A percentile compares a stretch with the other conserved stretches of the same genome.
These are phyloP conservation scores for Sebastes minor DNA, from an alignment of 2,797 vertebrate species.

Conservation along the genomic window DNA sequence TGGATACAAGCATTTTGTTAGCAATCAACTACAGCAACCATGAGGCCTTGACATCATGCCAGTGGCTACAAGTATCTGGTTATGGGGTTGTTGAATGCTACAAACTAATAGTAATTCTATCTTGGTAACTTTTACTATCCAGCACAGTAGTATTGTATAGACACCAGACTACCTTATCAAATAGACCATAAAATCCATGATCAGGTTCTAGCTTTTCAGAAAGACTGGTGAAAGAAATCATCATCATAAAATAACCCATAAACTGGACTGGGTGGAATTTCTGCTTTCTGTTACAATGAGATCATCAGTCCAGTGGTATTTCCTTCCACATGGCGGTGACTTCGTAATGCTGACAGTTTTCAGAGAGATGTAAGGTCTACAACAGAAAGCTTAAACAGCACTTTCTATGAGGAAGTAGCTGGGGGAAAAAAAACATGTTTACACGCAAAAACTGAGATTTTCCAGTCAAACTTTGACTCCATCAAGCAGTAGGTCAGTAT, in stretches of 20 bases:
- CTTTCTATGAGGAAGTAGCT: conserved; percentile 20
- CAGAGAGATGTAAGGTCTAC: background rate
- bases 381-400: conserved; percentile 9
- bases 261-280: background rate
- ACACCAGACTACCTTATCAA: background rate
- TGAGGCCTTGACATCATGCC: background rate
- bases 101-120: background rate
- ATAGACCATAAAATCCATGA: background rate
- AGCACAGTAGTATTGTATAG: background rate
- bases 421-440: background rate
- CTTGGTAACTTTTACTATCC: background rate
- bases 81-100: background rate
- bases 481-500: background rate
- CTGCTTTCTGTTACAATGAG: background rate
- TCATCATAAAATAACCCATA: background rate
- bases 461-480: too few species aligned
- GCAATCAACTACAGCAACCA: too few species aligned
- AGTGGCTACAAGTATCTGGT: background rate
- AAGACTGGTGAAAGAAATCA: background rate
- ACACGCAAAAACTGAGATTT: background rate
- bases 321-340: background rate
- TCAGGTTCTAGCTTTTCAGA: background rate
- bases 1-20: background rate
- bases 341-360: conserved; percentile 3
- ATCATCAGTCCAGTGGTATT: background rate